phyloP scores from a whole-genome alignment of 2,888 invertebrate species.

The Arrhopalites spinosus region DNA sequence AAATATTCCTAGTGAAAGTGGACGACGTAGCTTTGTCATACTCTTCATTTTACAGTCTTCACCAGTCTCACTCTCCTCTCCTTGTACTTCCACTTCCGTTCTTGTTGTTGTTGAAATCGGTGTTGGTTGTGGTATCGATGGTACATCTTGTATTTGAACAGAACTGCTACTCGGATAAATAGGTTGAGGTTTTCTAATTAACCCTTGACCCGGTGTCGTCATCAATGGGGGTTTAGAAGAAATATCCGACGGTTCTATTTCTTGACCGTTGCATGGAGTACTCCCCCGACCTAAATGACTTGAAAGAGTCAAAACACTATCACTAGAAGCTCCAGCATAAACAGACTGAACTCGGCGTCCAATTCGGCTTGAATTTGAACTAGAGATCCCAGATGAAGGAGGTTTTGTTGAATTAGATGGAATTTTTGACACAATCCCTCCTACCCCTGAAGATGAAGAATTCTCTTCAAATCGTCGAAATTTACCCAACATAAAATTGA shows the following conservation, averaged over 20 bases:
- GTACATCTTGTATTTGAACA: neutral
- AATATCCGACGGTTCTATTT: neutral
- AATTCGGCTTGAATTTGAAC: conserved; percentile 31
- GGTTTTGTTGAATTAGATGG: neutral
- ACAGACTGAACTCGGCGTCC: conserved; percentile 55
- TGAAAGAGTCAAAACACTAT: conserved; percentile 53
- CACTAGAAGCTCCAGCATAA: conserved; percentile 56
- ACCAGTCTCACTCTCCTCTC: neutral
- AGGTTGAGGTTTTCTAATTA: neutral
- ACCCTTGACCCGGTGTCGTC: neutral
- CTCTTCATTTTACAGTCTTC: neutral
- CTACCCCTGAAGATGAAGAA: conserved; percentile 14
- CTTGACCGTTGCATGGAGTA: conserved; percentile 3
- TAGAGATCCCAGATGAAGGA: neutral
- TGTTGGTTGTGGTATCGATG: neutral
- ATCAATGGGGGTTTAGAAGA: neutral
- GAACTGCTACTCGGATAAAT: neutral
- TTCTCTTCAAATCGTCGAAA: conserved; percentile 67
- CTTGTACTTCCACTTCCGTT: neutral
- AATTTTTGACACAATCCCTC: neutral
- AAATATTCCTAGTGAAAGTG: conserved; percentile 43
- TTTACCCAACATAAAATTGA: conserved; percentile 75
- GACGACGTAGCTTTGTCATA: conserved; percentile 24
- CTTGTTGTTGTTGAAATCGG: neutral
- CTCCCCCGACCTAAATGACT: neutral